Conservation (phyloP, 2,888 invertebrate genomes). For the Teinopalpus imperialis region DNA sequence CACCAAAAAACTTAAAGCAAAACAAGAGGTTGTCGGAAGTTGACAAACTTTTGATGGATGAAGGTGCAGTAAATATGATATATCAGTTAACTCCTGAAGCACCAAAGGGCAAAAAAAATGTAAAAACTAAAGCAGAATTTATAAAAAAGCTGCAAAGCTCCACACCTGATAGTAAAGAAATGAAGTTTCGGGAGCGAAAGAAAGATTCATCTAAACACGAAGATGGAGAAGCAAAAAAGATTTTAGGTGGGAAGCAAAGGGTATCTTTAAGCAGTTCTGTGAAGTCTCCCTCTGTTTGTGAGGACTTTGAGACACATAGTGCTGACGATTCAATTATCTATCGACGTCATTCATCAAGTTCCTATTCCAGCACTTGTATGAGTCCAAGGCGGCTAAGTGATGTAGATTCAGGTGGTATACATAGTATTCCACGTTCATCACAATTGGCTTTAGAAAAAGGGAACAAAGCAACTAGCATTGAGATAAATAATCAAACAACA, state of each 20-base stretch:
- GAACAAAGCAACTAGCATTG: slow-evolving; percentile 31
- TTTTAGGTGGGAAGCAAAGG: slow-evolving; percentile 59
- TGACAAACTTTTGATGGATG: slow-evolving; percentile 90
- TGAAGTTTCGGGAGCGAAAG: slow-evolving; percentile 79
- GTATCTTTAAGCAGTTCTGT: slow-evolving; percentile 62
- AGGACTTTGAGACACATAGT: slow-evolving; percentile 82
- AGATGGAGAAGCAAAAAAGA: slow-evolving; percentile 61
- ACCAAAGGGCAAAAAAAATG: slow-evolving; percentile 72
- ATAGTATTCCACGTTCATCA: slow-evolving; percentile 36
- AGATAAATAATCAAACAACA: slow-evolving; percentile 33
- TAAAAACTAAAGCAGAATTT: slow-evolving; percentile 81
- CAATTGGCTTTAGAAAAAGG: slow-evolving; percentile 37
- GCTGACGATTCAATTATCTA: slow-evolving; percentile 91
- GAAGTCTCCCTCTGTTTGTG: slow-evolving; percentile 82
- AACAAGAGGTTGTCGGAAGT: slow-evolving; percentile 86
- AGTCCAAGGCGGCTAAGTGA: slow-evolving; percentile 84
- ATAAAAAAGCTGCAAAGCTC: slow-evolving; percentile 83
- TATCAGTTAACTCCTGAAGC: slow-evolving; percentile 87
- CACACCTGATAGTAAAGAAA: slow-evolving; percentile 65
- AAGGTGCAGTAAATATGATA: slow-evolving; percentile 93
- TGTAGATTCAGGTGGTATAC: slow-evolving; percentile 52
- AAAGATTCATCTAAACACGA: slow-evolving; percentile 59
- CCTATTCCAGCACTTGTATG: slow-evolving; percentile 87
- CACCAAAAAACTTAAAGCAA: slow-evolving; percentile 70
- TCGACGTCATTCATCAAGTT: slow-evolving; percentile 91